Evolutionary conservation across 2,888 invertebrate species (phyloP).

Genomic region (Drosophila incognita): DNA sequence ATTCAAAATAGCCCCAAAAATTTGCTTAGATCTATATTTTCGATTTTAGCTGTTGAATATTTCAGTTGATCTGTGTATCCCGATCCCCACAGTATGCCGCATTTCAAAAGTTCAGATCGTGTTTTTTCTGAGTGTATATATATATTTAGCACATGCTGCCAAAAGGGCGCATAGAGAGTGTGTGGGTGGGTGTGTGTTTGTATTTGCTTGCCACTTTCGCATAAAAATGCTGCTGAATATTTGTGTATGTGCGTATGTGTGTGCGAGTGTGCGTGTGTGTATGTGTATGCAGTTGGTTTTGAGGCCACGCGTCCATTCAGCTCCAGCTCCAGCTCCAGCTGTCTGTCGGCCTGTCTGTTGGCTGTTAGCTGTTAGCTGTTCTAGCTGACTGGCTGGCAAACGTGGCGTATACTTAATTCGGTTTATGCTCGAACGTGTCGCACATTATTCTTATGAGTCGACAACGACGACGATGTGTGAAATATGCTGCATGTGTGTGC

Average conservation of each 20-base stretch:
- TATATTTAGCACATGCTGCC: conserved; percentile 32
- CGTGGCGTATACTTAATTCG: conserved; percentile 79
- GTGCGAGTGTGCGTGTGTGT: conserved; percentile 37
- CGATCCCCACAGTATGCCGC: neutral
- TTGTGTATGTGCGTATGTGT: conserved; percentile 23
- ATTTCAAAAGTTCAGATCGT: neutral
- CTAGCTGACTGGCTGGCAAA: conserved; percentile 57
- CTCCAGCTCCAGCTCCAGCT: conserved; percentile 11
- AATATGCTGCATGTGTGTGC: conserved; percentile 78
- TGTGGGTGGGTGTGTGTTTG: conserved; percentile 7
- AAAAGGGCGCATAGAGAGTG: conserved; percentile 7
- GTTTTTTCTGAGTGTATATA: neutral
- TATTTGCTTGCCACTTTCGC: conserved; percentile 71
- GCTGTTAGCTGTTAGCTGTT: conserved; percentile 27
- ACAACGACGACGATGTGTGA: conserved; percentile 73
- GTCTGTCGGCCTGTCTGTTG: conserved; percentile 9
- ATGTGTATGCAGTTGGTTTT: conserved; percentile 54
- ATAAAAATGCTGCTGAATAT: conserved; percentile 65
- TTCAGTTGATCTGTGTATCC: neutral
- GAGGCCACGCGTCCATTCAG: conserved; percentile 52
- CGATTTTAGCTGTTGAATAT: neutral
- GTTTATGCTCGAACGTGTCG: conserved; percentile 77
- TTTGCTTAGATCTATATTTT: neutral
- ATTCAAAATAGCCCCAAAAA: no score
- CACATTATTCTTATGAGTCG: conserved; percentile 72